Conservation (phyloP, 2,797 vertebrate species). For the Phataginus tetradactyla region DNA sequence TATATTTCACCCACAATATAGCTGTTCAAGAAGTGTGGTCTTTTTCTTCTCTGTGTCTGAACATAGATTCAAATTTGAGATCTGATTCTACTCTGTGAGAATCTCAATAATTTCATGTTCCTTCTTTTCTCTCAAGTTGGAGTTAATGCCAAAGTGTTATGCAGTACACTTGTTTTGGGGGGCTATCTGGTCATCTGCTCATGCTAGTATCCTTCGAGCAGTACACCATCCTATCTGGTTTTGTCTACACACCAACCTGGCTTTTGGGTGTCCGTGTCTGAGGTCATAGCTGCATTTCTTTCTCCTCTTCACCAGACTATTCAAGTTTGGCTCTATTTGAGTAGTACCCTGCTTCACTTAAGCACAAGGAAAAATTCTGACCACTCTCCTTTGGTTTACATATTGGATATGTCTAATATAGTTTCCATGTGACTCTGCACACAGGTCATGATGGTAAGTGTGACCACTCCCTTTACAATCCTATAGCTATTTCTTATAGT, state of each 20-base stretch:
- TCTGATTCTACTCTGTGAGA: not conserved
- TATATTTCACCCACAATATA: not conserved
- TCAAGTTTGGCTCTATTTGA: not conserved
- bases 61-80: not conserved
- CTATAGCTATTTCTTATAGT: not conserved
- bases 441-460: not conserved
- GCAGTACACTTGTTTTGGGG: not conserved
- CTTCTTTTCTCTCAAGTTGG: not conserved
- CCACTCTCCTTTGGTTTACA: not conserved
- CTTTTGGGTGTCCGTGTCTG: not conserved
- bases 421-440: not conserved
- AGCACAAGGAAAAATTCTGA: not conserved
- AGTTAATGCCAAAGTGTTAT: not conserved
- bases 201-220: not conserved
- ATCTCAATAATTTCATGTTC: not conserved
- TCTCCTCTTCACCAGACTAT: not conserved
- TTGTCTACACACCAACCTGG: fast-evolving
- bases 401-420: not conserved
- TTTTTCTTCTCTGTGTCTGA: not conserved
- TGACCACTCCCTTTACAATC: not conserved
- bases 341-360: not conserved
- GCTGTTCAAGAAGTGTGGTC: not conserved
- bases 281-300: not conserved
- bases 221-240: not conserved
- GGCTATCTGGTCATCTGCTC: not conserved